A percentile compares a stretch with the other conserved stretches of the same genome.
Conservation (phyloP, 1,140 invertebrate genomes). For the Venustaconcha ellipsiformis region DNA sequence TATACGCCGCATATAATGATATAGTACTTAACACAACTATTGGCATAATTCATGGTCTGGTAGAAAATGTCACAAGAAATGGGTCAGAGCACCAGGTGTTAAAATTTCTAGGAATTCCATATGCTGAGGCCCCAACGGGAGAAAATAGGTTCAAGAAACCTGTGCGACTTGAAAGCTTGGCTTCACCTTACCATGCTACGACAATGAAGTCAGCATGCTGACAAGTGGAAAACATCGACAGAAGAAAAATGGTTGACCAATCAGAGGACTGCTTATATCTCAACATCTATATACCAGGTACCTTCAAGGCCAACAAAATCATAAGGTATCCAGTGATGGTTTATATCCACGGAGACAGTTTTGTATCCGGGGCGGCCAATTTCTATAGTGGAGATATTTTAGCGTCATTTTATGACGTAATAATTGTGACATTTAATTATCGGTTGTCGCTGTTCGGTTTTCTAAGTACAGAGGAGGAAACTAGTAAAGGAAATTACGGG, state of each 20-base stretch:
- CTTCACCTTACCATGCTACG: constrained; percentile 21
- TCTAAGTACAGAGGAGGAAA: constrained; percentile 8
- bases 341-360: constrained; percentile 30
- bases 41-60: too few relatives aligned
- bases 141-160: constrained; percentile 16
- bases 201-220: constrained; percentile 8
- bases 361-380: constrained; percentile 4
- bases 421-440: constrained; percentile 29
- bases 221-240: neutral
- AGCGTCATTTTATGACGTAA: constrained; percentile 2
- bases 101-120: constrained; percentile 23
- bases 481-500: constrained; percentile 20
- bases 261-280: constrained; percentile 24
- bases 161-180: constrained; percentile 8
- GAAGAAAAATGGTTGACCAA: constrained; percentile 1
- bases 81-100: neutral
- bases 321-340: constrained; percentile 25
- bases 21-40: too few relatives aligned
- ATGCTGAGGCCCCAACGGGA: constrained; percentile 13
- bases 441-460: constrained; percentile 25
- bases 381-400: constrained; percentile 18
- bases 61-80: neutral
- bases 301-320: constrained; percentile 24
- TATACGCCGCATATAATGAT: too few relatives aligned
- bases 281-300: constrained; percentile 22